These are phyloP conservation scores for Actenoides lindsayi DNA, from an alignment of 2,113 vertebrate species.

Conservation along the genomic window DNA sequence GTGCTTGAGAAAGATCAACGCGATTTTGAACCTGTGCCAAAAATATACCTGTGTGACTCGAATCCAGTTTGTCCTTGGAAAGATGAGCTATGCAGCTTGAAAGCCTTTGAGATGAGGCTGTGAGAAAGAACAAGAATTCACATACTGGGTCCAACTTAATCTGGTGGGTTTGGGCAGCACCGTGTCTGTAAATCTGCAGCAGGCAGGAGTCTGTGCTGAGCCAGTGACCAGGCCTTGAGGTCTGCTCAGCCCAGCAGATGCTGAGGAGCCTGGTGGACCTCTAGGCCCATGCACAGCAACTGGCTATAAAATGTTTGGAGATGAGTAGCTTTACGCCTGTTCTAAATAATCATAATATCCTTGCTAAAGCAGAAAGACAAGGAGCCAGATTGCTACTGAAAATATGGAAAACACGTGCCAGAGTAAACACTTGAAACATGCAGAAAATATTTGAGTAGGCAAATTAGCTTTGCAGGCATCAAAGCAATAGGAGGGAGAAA, in stretches of 20 bases:
- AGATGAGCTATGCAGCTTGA: neutral
- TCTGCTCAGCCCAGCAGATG: neutral
- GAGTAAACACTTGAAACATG: neutral
- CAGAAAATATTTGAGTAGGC: neutral
- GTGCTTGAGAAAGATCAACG: neutral
- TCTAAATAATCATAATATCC: neutral
- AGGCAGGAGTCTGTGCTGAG: neutral
- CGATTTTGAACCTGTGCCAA: neutral
- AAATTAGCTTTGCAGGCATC: neutral
- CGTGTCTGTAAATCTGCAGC: fast-evolving
- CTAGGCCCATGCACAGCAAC: neutral
- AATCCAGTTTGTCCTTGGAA: neutral
- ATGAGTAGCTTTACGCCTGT: neutral
- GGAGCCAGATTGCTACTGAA: neutral
- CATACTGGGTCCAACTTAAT: neutral
- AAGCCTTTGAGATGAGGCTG: neutral
- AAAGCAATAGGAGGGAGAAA: neutral
- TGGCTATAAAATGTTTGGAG: neutral
- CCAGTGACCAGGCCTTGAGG: fast-evolving
- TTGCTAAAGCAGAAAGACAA: neutral
- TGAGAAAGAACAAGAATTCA: neutral
- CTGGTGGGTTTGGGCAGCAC: neutral
- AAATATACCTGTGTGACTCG: neutral
- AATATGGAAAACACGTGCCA: neutral
- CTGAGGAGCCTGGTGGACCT: neutral